These are phyloP conservation scores for Okapia johnstoni DNA, from an alignment of 2,113 vertebrate genomes.

Conservation along the genomic window DNA sequence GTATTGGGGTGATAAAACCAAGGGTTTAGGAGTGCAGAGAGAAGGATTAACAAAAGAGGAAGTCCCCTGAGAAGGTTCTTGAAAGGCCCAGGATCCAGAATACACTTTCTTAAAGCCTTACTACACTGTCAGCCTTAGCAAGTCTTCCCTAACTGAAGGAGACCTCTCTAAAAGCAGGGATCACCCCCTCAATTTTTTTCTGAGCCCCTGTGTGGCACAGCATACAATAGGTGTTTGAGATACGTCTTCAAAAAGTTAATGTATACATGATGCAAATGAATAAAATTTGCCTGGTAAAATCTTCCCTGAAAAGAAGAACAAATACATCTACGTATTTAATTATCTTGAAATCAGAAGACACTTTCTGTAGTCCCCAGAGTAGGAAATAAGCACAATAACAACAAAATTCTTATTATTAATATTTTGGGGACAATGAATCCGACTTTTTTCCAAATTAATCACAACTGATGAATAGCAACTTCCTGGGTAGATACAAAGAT, in stretches of 20 bases:
- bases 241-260: neutral
- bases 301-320: neutral
- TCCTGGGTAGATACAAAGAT: constrained; percentile 44
- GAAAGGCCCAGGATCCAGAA: neutral
- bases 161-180: neutral
- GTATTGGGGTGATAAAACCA: neutral
- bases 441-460: constrained; percentile 33
- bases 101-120: neutral
- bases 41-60: neutral
- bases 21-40: neutral
- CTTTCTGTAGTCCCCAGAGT: neutral
- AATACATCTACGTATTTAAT: neutral
- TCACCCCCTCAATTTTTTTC: neutral
- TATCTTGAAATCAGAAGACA: neutral
- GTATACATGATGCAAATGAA: neutral
- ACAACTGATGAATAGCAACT: constrained; percentile 51
- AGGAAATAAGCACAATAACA: constrained; percentile 44
- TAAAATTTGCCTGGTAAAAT: neutral
- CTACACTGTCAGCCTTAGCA: neutral
- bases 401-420: constrained; percentile 46
- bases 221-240: neutral
- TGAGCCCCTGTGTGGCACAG: neutral
- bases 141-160: neutral
- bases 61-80: neutral
- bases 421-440: constrained; percentile 47